Evolutionary conservation across 2,113 vertebrate species (phyloP).

Genomic region (Ammodramus savannarum): DNA sequence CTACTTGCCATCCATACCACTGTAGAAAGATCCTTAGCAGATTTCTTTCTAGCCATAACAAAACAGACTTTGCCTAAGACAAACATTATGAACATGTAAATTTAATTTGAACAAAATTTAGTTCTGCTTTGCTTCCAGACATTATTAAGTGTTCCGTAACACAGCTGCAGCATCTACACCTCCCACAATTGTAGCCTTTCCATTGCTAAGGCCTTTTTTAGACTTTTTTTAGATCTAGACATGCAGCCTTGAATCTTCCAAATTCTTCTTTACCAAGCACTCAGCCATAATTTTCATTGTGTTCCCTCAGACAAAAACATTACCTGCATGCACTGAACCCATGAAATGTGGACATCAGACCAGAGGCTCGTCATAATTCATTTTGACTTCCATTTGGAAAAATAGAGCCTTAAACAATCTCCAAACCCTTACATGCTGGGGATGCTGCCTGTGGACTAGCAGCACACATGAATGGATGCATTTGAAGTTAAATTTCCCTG

Average conservation of each 20-base stretch:
- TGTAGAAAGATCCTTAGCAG: not conserved
- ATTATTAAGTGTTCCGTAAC: not conserved
- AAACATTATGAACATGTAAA: not conserved
- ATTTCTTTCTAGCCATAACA: not conserved
- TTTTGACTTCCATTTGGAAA: not conserved
- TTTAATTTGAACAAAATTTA: not conserved
- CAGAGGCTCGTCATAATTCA: not conserved
- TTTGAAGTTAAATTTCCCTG: not conserved
- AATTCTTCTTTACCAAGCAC: not conserved
- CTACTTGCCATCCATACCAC: not conserved
- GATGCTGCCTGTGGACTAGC: not conserved
- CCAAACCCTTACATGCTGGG: no score
- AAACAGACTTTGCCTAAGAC: not conserved
- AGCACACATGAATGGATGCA: not conserved
- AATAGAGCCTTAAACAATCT: not conserved
- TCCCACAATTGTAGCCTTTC: not conserved
- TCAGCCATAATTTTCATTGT: not conserved
- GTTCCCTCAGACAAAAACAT: not conserved
- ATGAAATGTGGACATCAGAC: not conserved
- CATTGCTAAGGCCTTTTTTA: not conserved
- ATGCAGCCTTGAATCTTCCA: not conserved
- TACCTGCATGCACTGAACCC: no score
- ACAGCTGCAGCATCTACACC: not conserved
- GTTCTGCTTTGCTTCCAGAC: not conserved
- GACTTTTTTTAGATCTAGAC: not conserved